Conservation (phyloP, 2,113 vertebrate genomes). For the Nycticryphes semicollaris region DNA sequence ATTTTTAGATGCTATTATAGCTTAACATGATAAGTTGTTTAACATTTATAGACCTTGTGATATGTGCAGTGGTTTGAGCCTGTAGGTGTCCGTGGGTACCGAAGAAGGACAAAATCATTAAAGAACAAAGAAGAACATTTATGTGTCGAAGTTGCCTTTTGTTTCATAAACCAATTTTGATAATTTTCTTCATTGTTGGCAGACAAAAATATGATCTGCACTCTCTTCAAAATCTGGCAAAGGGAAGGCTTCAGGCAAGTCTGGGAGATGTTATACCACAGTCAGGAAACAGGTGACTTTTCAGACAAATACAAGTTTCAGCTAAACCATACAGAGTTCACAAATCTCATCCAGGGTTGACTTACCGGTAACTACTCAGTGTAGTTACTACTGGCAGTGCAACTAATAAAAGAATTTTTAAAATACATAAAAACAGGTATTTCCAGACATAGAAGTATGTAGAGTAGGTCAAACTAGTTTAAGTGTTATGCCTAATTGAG, state of each 20-base stretch:
- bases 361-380: not conserved
- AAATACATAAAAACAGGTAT: not conserved
- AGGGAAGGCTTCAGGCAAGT: not conserved
- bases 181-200: not conserved
- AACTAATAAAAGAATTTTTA: not conserved
- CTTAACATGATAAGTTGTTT: not conserved
- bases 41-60: not conserved
- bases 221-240: not conserved
- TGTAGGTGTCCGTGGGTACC: not conserved
- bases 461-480: not conserved
- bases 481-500: not conserved
- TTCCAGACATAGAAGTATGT: not conserved
- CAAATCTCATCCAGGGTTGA: not conserved
- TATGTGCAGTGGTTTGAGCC: not conserved
- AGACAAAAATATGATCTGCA: not conserved
- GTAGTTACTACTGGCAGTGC: not conserved
- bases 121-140: not conserved
- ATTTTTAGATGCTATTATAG: not conserved
- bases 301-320: not conserved
- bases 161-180: not conserved
- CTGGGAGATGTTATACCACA: not conserved
- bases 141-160: not conserved
- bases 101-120: not conserved
- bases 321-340: not conserved
- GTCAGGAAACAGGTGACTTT: not conserved